Base-by-base conservation (phyloP, 2,888 invertebrate genomes). In the Drosophila differens region DNA sequence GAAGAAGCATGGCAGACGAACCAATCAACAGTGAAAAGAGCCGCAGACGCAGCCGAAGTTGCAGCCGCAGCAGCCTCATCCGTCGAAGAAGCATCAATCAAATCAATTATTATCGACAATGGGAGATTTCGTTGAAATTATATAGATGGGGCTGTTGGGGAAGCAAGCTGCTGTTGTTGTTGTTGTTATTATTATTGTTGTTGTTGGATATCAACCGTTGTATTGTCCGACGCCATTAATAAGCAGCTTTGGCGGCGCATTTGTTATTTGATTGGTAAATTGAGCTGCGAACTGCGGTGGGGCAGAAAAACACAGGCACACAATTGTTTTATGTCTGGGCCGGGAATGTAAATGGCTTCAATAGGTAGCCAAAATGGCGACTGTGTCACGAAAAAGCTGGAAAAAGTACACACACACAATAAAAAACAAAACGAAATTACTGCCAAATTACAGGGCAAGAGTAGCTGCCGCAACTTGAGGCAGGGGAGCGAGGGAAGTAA, bases 31-130 rank as follows among this genome's bases (percentile, higher is more conserved):
- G 71, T 58, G 79, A 65, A 82, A 81, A 79, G 64, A 74, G 57
- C 70, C 53, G 57, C 66, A 74, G 16, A 47, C 47, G 35, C 78
- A 62, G 33, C 70, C 63, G 70, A 79, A 73, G 72, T 68, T n/a
- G 30, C 52, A 30, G 70, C 70, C 28, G 30, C 22, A 28, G 41
- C 57, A 39, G 57, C 39, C 37, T n/a, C 39, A 57, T 41, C 41
- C 83, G 85, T 76, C 82, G 88, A 91, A 83, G 86, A 91, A 83
- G 88, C 92, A 91, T 92, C 92, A 92, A 92, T 92, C 92, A 92
- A 92, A 92, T 92, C 92, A 92, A 92, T 92, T 92, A 92, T 92
- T 92, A 92, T 92, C 89, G 92, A 92, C 89, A 89, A 84, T 86
- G 83, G 67, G 68, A 76, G 83, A 76, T 72, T 85, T 89, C 90